Base-by-base conservation (phyloP, 2,113 vertebrate species). In the Dryoscopus gambensis region DNA sequence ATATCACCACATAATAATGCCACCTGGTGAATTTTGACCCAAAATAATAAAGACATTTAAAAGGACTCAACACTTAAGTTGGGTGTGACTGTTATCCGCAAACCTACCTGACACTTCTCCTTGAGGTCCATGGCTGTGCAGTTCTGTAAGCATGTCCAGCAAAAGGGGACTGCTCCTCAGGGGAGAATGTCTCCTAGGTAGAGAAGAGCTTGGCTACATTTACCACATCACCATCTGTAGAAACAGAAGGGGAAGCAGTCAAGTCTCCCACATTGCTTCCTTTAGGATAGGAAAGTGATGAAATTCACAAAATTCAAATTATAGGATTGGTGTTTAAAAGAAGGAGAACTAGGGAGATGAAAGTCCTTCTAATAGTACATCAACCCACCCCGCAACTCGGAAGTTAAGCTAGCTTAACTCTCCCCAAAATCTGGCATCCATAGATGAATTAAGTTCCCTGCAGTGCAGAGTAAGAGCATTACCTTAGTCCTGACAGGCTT, bases 21-120 rank as follows among this genome's bases (percentile, higher is more conserved):
- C 37, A 64, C 57, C 57, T 5, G 14, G 47, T 56, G 16, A 84
- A 50, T 57, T 42, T 50, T 68, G 56, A 65, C 27, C 37, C 39
- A 90, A 90, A 69, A 80, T 30, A 84, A 84, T 25, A 47, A 77
- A 68, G 20, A 84, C 20, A 74, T 40, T 50, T 44, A 64, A 64
- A 86, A 89, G 28, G 31, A 67, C 27, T 90, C 71, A 47, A 42
- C 7, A 39, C 4, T 24, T 13, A 50, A 63, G 13, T 7, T 42
- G 65, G 39, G 39, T 37, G 23, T 33, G 49, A 73, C 19, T 31
- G 23, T 64, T 59, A 33, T 6, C 31, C 77, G 6, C 13, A 81
- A 77, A 91, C 97, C 95, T 98, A 99, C 99, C 98, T 98, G 98
- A 97, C 97, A 98, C 97, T 99, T 99, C 98, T 98, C 98, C 96